Conservation (phyloP, 2,797 vertebrate species). For the Tragopan temminckii region DNA sequence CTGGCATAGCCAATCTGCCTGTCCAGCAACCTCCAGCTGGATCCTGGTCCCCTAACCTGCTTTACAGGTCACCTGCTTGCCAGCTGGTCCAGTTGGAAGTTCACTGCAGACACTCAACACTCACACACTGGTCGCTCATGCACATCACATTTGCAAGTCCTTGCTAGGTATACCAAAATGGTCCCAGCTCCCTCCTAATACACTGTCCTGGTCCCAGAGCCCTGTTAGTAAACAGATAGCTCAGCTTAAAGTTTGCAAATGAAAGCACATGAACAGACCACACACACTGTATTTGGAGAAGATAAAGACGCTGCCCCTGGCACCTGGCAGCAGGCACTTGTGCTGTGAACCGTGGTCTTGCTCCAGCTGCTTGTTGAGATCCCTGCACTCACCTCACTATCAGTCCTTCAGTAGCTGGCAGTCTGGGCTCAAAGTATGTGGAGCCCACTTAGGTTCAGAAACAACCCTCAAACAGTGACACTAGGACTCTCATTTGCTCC, state of each 20-base stretch:
- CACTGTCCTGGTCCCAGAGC: not conserved
- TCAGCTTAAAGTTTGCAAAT: not conserved
- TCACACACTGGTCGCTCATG: not conserved
- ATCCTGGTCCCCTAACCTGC: too few species aligned
- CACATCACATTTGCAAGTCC: not conserved
- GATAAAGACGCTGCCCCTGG: not conserved
- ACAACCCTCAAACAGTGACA: not conserved
- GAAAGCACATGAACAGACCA: not conserved
- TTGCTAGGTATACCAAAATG: not conserved
- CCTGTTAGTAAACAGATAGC: not conserved
- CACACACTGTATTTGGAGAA: rapidly evolving
- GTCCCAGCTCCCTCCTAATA: not conserved
- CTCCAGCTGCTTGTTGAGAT: rapidly evolving
- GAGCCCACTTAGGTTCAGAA: not conserved
- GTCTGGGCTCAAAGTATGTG: not conserved
- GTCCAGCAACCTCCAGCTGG: not conserved
- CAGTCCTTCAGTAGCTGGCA: not conserved
- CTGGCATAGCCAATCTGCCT: not conserved
- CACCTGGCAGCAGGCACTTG: rapidly evolving
- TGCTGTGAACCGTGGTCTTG: rapidly evolving
- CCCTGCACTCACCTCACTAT: not conserved
- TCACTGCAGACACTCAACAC: not conserved
- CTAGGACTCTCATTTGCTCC: not conserved
- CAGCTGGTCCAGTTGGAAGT: not conserved
- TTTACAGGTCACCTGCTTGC: not conserved